Base-by-base conservation (phyloP, 92 coral and sea anemone species). In the Phenganax subtilis region DNA sequence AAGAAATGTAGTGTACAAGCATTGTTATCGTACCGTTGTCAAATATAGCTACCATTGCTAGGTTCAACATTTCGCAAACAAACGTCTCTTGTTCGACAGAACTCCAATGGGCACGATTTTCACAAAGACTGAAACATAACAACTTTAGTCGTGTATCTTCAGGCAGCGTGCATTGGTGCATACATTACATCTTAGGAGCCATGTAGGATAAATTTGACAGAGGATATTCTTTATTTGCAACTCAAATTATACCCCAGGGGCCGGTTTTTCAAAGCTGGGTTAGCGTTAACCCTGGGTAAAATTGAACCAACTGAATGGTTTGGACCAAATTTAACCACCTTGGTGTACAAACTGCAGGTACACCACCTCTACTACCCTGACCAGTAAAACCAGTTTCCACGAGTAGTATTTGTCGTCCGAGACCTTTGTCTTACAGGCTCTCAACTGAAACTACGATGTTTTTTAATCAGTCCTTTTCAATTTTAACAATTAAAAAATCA, bases 31-130 rank as follows among this genome's bases (percentile, higher is more conserved):
- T 75, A 75, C 80, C 80, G 16, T 75, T 28, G 8, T 75, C 66
- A 29, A 51, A 44, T 16, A 55, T 31, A 10, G 80, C 44, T 29
- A 56, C 29, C 29, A 25, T 56, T 53, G 58, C 80, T 16, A 75
- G 63, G 62, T 75, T 75, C 63, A 75, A 52, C 80, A 75, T 75
- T 75, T 75, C 80, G 51, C 12, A 25, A 57, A 75, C 63, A 75
- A 75, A 75, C 51, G 59, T 55, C 62, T 57, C 80, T 16, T 72
- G 77, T 55, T 75, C 80, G 12, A 51, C 51, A 25, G 63, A 75
- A 10, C 27, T 44, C 80, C 64, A 75, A 37, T 51, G 8, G 31
- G 10, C 20, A 54, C 37, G 27, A 12, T 54, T 75, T 28, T 55
- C 66, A 55, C 80, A 75, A 3, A 75, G 51, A 44, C 12, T 64